A percentile compares a stretch with the other conserved stretches of the same genome.
Conservation (phyloP, 2,113 vertebrate genomes). For the Galbula dea region DNA sequence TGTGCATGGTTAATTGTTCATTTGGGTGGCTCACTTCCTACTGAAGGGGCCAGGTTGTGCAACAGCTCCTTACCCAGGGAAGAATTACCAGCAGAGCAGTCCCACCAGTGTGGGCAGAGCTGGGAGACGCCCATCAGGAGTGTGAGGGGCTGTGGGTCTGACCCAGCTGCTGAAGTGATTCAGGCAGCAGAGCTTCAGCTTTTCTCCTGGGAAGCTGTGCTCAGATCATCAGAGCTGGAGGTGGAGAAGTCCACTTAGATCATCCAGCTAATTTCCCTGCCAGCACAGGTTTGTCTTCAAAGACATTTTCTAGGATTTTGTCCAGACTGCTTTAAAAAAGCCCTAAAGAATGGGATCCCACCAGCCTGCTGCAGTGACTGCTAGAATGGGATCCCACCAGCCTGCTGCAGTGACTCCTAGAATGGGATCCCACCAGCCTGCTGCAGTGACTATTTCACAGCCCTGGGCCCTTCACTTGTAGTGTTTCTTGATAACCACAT, state of each 20-base stretch:
- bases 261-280: background rate
- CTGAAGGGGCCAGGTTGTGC: conserved; percentile 11
- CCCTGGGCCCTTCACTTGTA: background rate
- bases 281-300: conserved; percentile 28
- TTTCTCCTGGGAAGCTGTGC: background rate
- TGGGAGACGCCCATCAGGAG: background rate
- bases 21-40: conserved; percentile 20
- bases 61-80: background rate
- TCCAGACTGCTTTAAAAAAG: background rate
- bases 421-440: background rate
- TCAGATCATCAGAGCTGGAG: background rate
- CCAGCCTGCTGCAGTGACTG: rapidly evolving
- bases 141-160: background rate
- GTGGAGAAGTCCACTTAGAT: background rate
- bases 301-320: conserved; percentile 21
- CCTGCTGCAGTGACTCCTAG: rapidly evolving
- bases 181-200: background rate
- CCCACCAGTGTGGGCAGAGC: background rate
- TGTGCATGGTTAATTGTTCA: background rate
- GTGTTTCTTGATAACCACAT: background rate
- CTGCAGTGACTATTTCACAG: background rate
- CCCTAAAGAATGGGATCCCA: background rate
- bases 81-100: background rate
- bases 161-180: background rate
- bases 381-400: background rate